Evolutionary conservation across 2,797 vertebrate species (phyloP).

Genomic region (Tamandua tetradactyla): DNA sequence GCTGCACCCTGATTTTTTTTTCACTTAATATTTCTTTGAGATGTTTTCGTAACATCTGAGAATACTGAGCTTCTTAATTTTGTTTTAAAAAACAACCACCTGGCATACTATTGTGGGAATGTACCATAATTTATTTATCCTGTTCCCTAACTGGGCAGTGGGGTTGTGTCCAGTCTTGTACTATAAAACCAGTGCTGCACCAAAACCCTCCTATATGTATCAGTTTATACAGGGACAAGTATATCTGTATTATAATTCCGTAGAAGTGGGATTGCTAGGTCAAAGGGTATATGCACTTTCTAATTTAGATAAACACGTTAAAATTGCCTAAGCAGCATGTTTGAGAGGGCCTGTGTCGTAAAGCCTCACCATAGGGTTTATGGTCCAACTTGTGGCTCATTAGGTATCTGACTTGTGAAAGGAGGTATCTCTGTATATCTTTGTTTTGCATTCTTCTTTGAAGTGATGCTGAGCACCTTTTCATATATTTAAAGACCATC

Average conservation of each 20-base stretch:
- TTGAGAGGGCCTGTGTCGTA: background rate
- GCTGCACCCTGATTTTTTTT: background rate
- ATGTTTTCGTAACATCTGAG: background rate
- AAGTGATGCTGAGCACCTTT: background rate
- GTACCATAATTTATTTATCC: background rate
- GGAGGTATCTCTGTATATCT: background rate
- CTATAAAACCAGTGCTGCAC: background rate
- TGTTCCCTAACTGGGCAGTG: background rate
- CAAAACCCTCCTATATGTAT: background rate
- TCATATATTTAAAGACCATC: background rate
- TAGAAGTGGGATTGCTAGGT: background rate
- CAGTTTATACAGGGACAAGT: background rate
- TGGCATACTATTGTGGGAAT: background rate
- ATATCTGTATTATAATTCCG: background rate
- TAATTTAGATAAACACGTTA: background rate
- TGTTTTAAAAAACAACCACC: background rate
- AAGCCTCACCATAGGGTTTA: too few relatives aligned
- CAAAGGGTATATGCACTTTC: background rate
- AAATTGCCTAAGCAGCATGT: background rate
- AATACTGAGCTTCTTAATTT: background rate
- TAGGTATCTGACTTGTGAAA: background rate
- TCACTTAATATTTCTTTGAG: background rate
- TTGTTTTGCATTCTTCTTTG: background rate
- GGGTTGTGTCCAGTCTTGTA: conserved; percentile 9
- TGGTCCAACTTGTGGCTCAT: background rate